Conservation (phyloP, 2,888 invertebrate species). For the Drosophila cognata region DNA sequence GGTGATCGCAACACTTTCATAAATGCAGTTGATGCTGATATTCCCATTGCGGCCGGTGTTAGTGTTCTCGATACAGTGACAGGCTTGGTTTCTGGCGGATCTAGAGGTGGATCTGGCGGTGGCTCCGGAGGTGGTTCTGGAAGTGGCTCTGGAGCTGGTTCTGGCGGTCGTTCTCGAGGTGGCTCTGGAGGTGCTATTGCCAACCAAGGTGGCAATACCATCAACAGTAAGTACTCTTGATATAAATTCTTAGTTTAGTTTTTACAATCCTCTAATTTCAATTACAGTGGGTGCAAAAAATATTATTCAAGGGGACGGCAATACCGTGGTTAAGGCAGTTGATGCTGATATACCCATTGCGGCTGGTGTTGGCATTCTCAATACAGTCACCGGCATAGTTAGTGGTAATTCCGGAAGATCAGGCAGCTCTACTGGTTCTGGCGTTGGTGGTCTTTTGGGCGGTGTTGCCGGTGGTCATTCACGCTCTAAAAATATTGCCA, state of each 20-base stretch:
- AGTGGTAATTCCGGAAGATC: constrained; percentile 4
- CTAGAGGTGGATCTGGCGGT: background rate
- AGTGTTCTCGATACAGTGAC: constrained; percentile 5
- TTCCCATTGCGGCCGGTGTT: constrained; percentile 11
- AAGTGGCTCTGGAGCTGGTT: background rate
- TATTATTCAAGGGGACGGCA: constrained; percentile 24
- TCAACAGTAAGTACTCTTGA: background rate
- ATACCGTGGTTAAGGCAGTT: constrained; percentile 11
- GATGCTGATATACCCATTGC: constrained; percentile 13
- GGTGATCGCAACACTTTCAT: constrained; percentile 51
- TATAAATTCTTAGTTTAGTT: background rate
- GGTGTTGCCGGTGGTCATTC: background rate
- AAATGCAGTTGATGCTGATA: constrained; percentile 9
- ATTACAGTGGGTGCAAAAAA: constrained; percentile 17
- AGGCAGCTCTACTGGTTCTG: background rate
- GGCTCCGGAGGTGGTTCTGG: background rate
- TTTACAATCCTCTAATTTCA: background rate
- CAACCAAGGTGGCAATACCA: constrained; percentile 15
- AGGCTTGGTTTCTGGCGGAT: constrained; percentile 2
- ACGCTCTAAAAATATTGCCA: constrained; percentile 10
- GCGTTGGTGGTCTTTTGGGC: background rate
- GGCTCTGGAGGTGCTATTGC: background rate
- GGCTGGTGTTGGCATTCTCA: constrained; percentile 5
- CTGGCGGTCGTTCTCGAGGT: background rate
- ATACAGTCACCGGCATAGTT: constrained; percentile 7